phyloP scores from a whole-genome alignment of 2,888 invertebrate genomes.

The Netelia fuscicornis region DNA sequence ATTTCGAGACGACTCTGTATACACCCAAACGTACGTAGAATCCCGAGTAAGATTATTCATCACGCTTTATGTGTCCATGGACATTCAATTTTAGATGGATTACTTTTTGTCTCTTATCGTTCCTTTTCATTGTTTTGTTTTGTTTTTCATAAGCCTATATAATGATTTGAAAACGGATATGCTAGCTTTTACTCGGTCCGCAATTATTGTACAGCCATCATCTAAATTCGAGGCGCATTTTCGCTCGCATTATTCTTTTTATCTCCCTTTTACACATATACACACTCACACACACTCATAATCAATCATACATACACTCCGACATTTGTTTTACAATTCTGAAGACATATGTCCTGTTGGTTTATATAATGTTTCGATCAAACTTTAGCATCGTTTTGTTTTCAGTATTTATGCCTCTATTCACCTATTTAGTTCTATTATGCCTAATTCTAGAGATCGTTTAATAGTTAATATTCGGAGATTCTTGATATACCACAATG shows the following conservation, averaged over 20 bases:
- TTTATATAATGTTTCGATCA: slow-evolving; percentile 61
- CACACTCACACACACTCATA: not conserved
- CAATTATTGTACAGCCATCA: slow-evolving; percentile 79
- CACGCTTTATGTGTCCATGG: slow-evolving; percentile 23
- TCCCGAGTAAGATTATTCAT: slow-evolving; percentile 48
- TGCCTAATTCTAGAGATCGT: slow-evolving; percentile 75
- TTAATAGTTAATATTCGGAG: slow-evolving; percentile 74
- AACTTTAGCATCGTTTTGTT: slow-evolving; percentile 62
- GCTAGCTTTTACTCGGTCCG: slow-evolving; percentile 75
- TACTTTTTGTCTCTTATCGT: slow-evolving; percentile 8
- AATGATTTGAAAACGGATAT: slow-evolving; percentile 77
- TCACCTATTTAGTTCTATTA: slow-evolving; percentile 73
- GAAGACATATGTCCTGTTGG: slow-evolving; percentile 38
- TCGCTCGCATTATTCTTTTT: slow-evolving; percentile 23
- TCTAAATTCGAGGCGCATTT: slow-evolving; percentile 66
- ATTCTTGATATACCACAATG: slow-evolving; percentile 77
- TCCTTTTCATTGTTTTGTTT: slow-evolving; percentile 5
- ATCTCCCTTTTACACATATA: slow-evolving; percentile 13
- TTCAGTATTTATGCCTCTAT: slow-evolving; percentile 71
- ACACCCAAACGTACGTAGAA: slow-evolving; percentile 27
- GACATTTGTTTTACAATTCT: slow-evolving; percentile 46
- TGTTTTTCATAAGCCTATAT: slow-evolving; percentile 44
- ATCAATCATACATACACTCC: slow-evolving; percentile 3
- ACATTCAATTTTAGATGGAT: slow-evolving; percentile 41
- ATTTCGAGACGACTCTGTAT: slow-evolving; percentile 25